A percentile compares a stretch with the other conserved stretches of the same genome.
Conservation (phyloP, 1,140 invertebrate genomes). For the Meloidogyne floridensis region DNA sequence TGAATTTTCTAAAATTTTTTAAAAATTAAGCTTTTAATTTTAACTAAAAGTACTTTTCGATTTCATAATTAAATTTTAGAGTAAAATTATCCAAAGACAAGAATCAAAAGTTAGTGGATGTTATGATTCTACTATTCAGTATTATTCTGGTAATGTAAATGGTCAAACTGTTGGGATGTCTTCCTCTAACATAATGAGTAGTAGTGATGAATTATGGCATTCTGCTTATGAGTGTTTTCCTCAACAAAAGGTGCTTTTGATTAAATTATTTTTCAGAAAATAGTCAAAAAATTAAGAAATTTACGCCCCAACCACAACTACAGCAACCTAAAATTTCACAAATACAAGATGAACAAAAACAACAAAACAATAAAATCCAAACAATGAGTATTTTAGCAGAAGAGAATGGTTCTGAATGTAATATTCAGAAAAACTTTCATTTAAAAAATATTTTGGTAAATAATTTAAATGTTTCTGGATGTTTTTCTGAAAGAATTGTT, state of each 20-base stretch:
- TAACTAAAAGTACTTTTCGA: too few species aligned
- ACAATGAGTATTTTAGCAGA: conserved; percentile 10
- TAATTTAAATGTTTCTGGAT: not conserved
- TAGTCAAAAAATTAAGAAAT: not conserved
- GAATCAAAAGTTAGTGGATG: not conserved
- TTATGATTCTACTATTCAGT: not conserved
- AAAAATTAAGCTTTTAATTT: not conserved
- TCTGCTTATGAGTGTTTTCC: conserved; percentile 28
- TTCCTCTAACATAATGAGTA: not conserved
- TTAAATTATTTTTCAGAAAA: conserved; percentile 9
- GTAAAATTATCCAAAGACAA: conserved; percentile 11
- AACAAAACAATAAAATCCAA: not conserved
- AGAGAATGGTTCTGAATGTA: conserved; percentile 19
- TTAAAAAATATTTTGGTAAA: not conserved
- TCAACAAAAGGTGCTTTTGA: not conserved
- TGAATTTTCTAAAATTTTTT: too few species aligned
- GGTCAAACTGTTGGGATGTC: not conserved
- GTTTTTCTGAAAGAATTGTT: not conserved
- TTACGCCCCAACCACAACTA: not conserved
- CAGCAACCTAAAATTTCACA: not conserved
- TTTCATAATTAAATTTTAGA: too few species aligned
- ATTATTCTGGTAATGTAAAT: not conserved
- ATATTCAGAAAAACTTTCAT: conserved; percentile 3
- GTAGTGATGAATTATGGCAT: conserved; percentile 31
- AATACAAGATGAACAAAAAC: not conserved